Base-by-base conservation (phyloP, 2,888 invertebrate genomes). In the Cordilura impudica region DNA sequence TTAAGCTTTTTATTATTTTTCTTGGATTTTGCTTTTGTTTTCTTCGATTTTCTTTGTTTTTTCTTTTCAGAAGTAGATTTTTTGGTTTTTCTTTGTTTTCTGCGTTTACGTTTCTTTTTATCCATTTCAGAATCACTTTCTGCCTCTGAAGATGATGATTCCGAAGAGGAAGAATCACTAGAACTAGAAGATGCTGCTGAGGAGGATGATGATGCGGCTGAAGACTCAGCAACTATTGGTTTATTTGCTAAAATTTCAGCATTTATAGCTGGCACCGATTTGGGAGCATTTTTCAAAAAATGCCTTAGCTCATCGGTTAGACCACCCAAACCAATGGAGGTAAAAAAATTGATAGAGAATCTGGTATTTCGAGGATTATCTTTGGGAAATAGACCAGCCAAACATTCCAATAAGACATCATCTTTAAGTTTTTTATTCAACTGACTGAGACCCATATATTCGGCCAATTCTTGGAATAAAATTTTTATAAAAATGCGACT, bases 401-500 rank as follows among this genome's bases (percentile, higher is more conserved):
- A 98, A 21, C 95, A 95, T 63, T 92, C 92, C 86, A 95, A 94
- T 63, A 99, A 89, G 0, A 97, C 97, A 81, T 94, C 93, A 90
- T 99, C 98, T 87, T 96, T 96, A 0, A 99, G 92, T 61, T 98
- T 92, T 67, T 94, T 93, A 90, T 98, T 98, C 19, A 99, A 91
- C 86, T 98, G 98, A 53, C 94, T 93, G 54, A 99, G 90, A 0
- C 99, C 98, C 97, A 99, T 96, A 84, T 97, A 98, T 87, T 99
- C 98, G 0, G 97, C 95, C 66, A 99, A 90, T 89, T 99, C 99
- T 92, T 96, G 96, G 88, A 99, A 99, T 39, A 99, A 91, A 82
- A 98, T 98, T 91, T 99, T 99, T 72, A 99, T 97, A 88, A 98
- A 99, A 86, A 99, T 98, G 83, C 99, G 92, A 87, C 98, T 97